A percentile compares a stretch with the other conserved stretches of the same genome.
Conservation (phyloP, 2,888 invertebrate species). For the Phasia obesa region DNA sequence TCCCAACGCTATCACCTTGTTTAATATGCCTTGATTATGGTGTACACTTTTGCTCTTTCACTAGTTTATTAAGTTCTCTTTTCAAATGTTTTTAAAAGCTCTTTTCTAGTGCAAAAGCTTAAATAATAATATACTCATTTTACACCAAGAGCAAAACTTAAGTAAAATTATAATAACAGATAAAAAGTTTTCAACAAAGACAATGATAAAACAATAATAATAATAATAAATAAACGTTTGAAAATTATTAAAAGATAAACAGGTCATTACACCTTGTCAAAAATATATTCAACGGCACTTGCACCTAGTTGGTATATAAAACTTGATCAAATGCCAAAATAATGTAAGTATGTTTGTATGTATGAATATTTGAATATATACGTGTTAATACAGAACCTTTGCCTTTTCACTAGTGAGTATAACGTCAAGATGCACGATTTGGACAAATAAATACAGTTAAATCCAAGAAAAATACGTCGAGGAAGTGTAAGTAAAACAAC, state of each 20-base stretch:
- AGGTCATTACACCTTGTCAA: conserved; percentile 59
- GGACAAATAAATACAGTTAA: not conserved
- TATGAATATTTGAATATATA: too few species aligned
- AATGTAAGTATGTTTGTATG: too few species aligned
- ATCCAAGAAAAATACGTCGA: conserved; percentile 44
- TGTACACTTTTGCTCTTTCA: too few species aligned
- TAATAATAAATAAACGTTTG: conserved; percentile 5
- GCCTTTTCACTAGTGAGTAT: too few species aligned
- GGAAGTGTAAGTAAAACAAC: conserved; percentile 24
- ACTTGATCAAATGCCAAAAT: conserved; percentile 58
- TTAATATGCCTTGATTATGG: too few species aligned
- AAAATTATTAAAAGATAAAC: conserved; percentile 30
- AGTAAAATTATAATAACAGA: not conserved
- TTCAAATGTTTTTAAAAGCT: too few species aligned
- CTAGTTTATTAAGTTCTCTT: too few species aligned
- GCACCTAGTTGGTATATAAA: not conserved
- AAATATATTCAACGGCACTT: not conserved
- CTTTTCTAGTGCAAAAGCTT: too few species aligned
- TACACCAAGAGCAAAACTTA: too few species aligned
- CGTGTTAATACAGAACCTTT: conserved; percentile 15
- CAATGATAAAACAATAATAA: not conserved
- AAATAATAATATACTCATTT: too few species aligned
- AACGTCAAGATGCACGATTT: too few species aligned
- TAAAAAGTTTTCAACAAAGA: not conserved
- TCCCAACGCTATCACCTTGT: too few species aligned